Base-by-base conservation (phyloP, 2,888 invertebrate genomes). In the Blera fallax region DNA sequence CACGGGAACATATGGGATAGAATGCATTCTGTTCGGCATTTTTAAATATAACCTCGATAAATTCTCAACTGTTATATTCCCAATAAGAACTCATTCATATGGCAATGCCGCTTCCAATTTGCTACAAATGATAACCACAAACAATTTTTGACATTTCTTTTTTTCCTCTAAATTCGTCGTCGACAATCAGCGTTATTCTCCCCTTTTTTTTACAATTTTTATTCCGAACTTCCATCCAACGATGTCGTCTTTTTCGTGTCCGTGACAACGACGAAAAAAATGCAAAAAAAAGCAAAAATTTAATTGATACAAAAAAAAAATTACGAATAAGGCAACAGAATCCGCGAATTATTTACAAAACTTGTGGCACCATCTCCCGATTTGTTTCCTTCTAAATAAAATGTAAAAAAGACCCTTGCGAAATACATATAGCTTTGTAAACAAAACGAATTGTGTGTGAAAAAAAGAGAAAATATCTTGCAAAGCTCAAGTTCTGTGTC, bases 201-300 rank as follows among this genome's bases (percentile, higher is more conserved):
- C 58, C 11, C 37, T 32, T 50, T 77, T 48, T 70, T 70, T 32
- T 16, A 56, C 29, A 54, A 85, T 77, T 81, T 85, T 81, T 67
- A 81, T 80, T 81, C 85, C 85, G 85, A 79, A 85, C 81, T 72
- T 80, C 81, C 76, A 85, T 58, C 72, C 76, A 80, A 81, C 85
- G 81, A 81, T 85, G 85, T 85, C 80, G 85, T 85, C 77, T 84
- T 79, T 81, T 81, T 77, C 85, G 81, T 85, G 85, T 81, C 81
- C 81, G 85, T 77, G 76, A 85, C 79, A 79, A 84, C 85, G 85
- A 85, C 80, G 62, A 32, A 65, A 64, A 74, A 80, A 80, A 67
- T 67, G 52, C 58, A 76, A 62, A 60, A 70, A 78, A 74, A 67
- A 32, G 32, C 29, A 24, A 79, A 60, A 54, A 56, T 27, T 64